Evolutionary conservation across 2,797 vertebrate species (phyloP).

Genomic region (Cyclura pinguis): DNA sequence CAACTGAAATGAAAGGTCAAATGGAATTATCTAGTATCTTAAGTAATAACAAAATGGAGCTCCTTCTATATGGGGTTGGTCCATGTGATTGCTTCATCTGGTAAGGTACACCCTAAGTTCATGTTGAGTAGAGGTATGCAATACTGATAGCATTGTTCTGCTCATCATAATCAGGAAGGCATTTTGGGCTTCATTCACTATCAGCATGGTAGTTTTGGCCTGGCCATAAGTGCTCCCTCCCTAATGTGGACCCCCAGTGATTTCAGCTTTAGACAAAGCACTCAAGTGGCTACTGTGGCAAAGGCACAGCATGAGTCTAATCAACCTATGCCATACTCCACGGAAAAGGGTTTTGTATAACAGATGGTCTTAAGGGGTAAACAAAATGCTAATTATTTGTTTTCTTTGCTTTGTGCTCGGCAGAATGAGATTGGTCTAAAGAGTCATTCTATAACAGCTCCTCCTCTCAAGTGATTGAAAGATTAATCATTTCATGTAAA

Average conservation of each 20-base stretch:
- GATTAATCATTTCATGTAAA: constrained; percentile 40
- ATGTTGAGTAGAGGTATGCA: background rate
- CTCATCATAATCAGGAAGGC: background rate
- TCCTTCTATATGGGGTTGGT: background rate
- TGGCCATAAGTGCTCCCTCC: background rate
- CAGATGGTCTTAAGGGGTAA: constrained; percentile 48
- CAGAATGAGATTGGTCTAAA: background rate
- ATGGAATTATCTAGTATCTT: background rate
- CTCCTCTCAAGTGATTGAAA: constrained; percentile 51
- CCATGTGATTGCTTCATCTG: background rate
- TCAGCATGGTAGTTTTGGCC: background rate
- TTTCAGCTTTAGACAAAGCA: background rate
- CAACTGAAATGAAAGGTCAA: background rate
- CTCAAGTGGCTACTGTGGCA: background rate
- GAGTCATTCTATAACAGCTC: background rate
- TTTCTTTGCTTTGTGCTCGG: background rate
- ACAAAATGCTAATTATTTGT: constrained; percentile 55
- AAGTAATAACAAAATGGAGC: background rate
- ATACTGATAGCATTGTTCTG: background rate
- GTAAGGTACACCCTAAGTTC: background rate
- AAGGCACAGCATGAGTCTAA: background rate
- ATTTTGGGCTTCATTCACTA: background rate
- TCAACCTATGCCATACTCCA: background rate
- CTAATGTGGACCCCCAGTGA: background rate
- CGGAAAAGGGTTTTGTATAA: background rate